Conservation (phyloP, 92 coral and sea anemone genomes). For the Anthopleura xanthogrammica region DNA sequence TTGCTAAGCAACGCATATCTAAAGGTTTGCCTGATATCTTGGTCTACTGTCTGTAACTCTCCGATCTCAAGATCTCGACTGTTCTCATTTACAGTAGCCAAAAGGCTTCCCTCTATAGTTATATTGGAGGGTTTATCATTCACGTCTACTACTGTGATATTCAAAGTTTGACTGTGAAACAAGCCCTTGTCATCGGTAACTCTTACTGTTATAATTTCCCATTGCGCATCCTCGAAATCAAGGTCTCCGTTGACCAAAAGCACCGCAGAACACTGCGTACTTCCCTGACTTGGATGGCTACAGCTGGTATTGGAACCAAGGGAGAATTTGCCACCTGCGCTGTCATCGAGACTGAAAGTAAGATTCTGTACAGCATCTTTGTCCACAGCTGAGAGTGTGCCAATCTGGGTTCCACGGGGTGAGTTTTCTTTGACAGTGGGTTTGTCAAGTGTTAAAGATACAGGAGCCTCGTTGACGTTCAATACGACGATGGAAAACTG, state of each 20-base stretch:
- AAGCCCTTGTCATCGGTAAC: slow-evolving; percentile 83
- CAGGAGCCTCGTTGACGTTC: slow-evolving; percentile 91
- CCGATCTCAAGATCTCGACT: slow-evolving; percentile 68
- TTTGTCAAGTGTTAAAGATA: slow-evolving; percentile 58
- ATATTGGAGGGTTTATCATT: slow-evolving; percentile 85
- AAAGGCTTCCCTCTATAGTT: slow-evolving; percentile 75
- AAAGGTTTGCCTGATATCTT: slow-evolving; percentile 74
- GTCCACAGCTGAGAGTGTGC: slow-evolving; percentile 64
- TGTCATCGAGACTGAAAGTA: slow-evolving; percentile 74
- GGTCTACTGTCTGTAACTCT: slow-evolving; percentile 73
- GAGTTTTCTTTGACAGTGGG: slow-evolving; percentile 69
- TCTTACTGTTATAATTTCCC: slow-evolving; percentile 59
- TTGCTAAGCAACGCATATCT: slow-evolving; percentile 57
- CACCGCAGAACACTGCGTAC: slow-evolving; percentile 45
- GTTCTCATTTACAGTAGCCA: slow-evolving; percentile 74
- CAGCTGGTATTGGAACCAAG: slow-evolving; percentile 48
- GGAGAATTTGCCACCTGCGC: slow-evolving; percentile 78
- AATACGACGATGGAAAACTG: slow-evolving; percentile 70
- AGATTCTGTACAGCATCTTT: slow-evolving; percentile 74
- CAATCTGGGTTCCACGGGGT: slow-evolving; percentile 58
- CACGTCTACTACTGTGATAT: slow-evolving; percentile 60
- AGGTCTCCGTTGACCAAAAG: slow-evolving; percentile 68
- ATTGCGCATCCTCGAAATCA: slow-evolving; percentile 71
- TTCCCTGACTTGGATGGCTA: slow-evolving; percentile 10
- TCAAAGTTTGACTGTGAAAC: slow-evolving; percentile 57